Evolutionary conservation across 1,140 invertebrate species (phyloP), one percentile per base, ranked within the genome.

Genomic region (Paraescarpia echinospica): DNA sequence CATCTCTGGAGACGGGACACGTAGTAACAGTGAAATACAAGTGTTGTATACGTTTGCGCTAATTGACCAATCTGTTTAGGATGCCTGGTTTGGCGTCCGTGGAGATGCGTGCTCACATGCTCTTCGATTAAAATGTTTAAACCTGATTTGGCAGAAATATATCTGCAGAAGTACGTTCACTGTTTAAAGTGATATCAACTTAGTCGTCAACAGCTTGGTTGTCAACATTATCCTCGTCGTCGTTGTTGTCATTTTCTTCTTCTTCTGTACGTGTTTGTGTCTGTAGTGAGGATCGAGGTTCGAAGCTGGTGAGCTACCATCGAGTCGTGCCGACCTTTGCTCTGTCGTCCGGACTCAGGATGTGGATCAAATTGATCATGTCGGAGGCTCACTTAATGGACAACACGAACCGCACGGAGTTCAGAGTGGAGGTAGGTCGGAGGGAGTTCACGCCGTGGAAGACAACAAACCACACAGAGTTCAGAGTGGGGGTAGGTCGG

Each of bases 301-400:
- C 27, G 0, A 41, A 59, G 41, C n/a, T 91, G 27, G 33, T 91
- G 1, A 34, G 22, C 6, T 93, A 51, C 48, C 92, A 93, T 35
- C 48, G 89, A 33, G 34, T 34, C 34, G 77, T 89, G 91, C 93
- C 93, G 8, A 93, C 93, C 33, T 93, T 92, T 48, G 93, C 93
- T 33, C 35, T 93, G 35, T 93, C 93, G n/a, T 77, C 93, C 1
- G 93, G 93, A 27, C 89, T 93, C 22, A 2, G 93, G 35, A 93
- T 93, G 93, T 93, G 93, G 93, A 93, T 93, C 77, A 93, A 93
- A 92, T 88, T 93, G 91, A 77, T 89, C 35, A 93, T 93, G 93
- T 92, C 91, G 34, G 91, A 93, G 91, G 89, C 91, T n/a, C 35
- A 93, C 35, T 31, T 92, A 33, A 33, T 92, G 33, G 77, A 93